Evolutionary conservation across 2,888 invertebrate species (phyloP), one percentile per base, ranked within the genome.

Genomic region (Coecobrya sp.): DNA sequence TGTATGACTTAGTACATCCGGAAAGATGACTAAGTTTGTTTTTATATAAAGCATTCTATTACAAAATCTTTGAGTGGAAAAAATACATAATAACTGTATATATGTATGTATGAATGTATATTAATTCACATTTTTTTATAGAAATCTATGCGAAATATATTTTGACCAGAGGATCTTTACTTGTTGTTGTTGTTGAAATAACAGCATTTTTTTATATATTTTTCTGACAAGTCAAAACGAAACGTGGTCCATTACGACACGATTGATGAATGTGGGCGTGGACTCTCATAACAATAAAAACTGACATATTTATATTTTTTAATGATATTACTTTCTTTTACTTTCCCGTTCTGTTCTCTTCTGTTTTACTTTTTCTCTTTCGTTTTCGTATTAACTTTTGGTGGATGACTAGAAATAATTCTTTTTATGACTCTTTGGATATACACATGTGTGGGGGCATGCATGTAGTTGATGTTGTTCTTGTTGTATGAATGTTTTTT

Each of bases 371-470:
- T 19, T 42, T 36, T 42, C 1, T 42, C 1, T 73, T 73, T 73
- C 2, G 11, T 10, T 36, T 11, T 59, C n/a, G 30, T 52, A 22
- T n/a, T 49, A 55, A 49, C 27, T 73, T 91, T 91, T 86, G 91
- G 91, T 91, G 91, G 87, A 49, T 91, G 91, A 91, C 91, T 91
- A 91, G 91, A 91, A 91, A 84, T 84, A 91, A 68, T 62, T 52
- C 62, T 81, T 84, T 49, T 73, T 85, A 25, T 91, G 91, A 91
- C 91, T 91, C 91, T 91, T 91, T 91, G 91, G 91, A 87, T 76
- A 87, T 79, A 79, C 70, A 45, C 70, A 45, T 42, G 82, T 82
- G 59, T 79, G 79, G 42, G 49, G 52, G 49, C 27, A 79, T 52
- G 79, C 52, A 79, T 81, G 30, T 68, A 30, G n/a, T 59, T 59